Evolutionary conservation across 2,797 vertebrate species (phyloP).

Genomic region (Neopelma chrysocephalum): DNA sequence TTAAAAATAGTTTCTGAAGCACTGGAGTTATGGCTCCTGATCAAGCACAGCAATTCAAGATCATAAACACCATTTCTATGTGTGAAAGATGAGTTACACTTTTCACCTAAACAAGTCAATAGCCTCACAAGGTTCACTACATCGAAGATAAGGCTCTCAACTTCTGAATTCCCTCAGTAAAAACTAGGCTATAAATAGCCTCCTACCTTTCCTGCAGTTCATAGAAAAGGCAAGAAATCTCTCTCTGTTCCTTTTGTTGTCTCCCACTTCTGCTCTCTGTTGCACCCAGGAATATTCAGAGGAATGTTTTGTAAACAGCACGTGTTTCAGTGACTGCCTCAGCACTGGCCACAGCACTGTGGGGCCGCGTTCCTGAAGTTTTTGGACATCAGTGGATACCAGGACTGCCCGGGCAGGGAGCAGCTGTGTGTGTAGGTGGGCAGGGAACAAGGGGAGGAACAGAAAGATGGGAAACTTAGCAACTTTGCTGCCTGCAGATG

Average conservation of each 20-base stretch:
- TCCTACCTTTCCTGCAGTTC: neutral
- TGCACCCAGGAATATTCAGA: neutral
- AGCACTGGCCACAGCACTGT: neutral
- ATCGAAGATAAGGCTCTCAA: neutral
- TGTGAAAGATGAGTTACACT: neutral
- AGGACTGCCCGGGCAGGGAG: neutral
- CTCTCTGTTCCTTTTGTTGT: neutral
- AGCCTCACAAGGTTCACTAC: neutral
- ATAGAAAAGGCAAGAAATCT: neutral
- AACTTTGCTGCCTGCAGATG: neutral
- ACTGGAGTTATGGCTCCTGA: neutral
- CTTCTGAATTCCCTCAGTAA: neutral
- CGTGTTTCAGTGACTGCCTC: neutral
- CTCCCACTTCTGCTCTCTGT: neutral
- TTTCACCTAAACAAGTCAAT: neutral
- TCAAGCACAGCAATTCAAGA: neutral
- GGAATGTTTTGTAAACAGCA: neutral
- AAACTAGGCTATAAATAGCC: neutral
- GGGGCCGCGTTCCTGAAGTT: neutral
- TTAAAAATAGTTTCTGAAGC: neutral
- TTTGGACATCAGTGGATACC: neutral
- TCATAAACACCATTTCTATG: neutral
- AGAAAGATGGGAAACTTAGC: neutral
- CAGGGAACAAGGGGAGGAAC: neutral
- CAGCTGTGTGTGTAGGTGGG: conserved; percentile 49